Percentiles rank a stretch among this genome's conserved stretches.
These are phyloP conservation scores for Lepus timidus DNA, from an alignment of 2,113 vertebrate species.

Conservation along the genomic window DNA sequence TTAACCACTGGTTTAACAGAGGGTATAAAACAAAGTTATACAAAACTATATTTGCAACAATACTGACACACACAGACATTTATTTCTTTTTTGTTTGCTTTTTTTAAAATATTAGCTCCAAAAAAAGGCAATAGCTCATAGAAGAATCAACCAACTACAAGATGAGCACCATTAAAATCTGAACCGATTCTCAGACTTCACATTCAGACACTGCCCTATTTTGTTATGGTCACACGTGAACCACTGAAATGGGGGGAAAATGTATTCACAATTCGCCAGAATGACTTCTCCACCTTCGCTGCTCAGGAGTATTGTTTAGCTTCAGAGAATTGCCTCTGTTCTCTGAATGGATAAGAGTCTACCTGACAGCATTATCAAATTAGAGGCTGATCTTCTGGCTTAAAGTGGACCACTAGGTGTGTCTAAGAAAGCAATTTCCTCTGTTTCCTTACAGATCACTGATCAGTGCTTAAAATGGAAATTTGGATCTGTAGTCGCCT, in stretches of 20 bases:
- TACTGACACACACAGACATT: too few relatives aligned
- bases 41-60: too few relatives aligned
- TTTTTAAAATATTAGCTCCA: too few relatives aligned
- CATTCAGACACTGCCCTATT: background rate
- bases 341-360: background rate
- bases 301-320: slow-evolving; percentile 11
- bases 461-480: slow-evolving; percentile 23
- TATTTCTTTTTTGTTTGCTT: too few relatives aligned
- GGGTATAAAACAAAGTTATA: too few relatives aligned
- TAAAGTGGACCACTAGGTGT: slow-evolving; percentile 11
- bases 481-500: slow-evolving; percentile 9
- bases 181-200: background rate
- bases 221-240: background rate
- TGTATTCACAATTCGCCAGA: background rate
- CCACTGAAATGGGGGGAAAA: slow-evolving; percentile 28
- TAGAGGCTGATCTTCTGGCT: slow-evolving; percentile 38
- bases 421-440: slow-evolving; percentile 16
- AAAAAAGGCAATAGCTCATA: background rate
- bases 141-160: background rate
- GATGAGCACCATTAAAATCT: background rate
- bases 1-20: too few relatives aligned
- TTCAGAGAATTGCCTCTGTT: background rate
- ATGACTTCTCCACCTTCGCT: background rate
- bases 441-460: background rate
- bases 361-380: slow-evolving; percentile 42